These are phyloP conservation scores for Rhabdomys dilectus DNA, from an alignment of 2,113 vertebrate species.

Conservation along the genomic window DNA sequence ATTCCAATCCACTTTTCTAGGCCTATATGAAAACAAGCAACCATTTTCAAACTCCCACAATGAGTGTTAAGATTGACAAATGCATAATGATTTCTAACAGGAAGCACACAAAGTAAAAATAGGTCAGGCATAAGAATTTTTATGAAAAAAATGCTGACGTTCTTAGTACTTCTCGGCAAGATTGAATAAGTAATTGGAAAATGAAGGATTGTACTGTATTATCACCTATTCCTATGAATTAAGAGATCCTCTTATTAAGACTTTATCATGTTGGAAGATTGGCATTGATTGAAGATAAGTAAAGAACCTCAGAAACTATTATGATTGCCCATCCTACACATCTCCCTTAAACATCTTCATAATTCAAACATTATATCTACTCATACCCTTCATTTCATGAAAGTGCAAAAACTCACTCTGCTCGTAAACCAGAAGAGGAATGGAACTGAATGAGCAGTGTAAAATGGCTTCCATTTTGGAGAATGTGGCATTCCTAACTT, in stretches of 20 bases:
- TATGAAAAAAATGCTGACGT: neutral
- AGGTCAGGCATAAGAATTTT: neutral
- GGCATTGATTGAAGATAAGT: constrained; percentile 17
- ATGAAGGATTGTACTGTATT: neutral
- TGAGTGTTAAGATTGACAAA: neutral
- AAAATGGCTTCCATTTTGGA: neutral
- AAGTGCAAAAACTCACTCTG: neutral
- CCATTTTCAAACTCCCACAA: neutral
- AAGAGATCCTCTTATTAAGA: constrained; percentile 30
- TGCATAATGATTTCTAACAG: neutral
- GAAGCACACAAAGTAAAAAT: neutral
- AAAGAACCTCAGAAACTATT: constrained; percentile 28
- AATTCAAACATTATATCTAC: neutral
- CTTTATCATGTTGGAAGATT: constrained; percentile 44
- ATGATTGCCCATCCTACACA: constrained; percentile 24
- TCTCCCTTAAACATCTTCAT: constrained; percentile 2
- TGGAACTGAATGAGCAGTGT: constrained; percentile 20
- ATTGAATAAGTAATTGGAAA: neutral
- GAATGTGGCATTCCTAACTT: neutral
- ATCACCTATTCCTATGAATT: neutral
- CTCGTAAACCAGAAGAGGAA: constrained; percentile 1
- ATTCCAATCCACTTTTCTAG: neutral
- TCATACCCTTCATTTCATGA: constrained; percentile 31
- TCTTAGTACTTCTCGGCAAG: neutral
- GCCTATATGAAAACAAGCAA: neutral